These are phyloP conservation scores for Cassiopea andromeda DNA, from an alignment of 30 jellyfish, hydroid and myxozoan species.

Conservation along the genomic window DNA sequence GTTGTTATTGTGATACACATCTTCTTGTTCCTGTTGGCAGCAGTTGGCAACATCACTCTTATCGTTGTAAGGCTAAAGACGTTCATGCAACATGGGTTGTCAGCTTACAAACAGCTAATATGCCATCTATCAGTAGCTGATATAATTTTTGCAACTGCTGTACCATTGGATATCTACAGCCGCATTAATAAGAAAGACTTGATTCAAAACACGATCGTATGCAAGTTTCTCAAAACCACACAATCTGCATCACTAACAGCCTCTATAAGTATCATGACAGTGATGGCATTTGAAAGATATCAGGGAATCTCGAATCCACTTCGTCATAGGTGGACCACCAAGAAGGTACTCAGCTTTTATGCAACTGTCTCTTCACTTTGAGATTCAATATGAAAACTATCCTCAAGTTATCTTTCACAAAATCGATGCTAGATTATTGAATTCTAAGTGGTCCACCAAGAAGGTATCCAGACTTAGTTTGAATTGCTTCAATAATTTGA, in stretches of 20 bases:
- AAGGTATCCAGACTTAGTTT: too few relatives aligned
- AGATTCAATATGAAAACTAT: too few relatives aligned
- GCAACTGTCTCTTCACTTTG: too few relatives aligned
- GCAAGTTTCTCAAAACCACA: conserved; percentile 52
- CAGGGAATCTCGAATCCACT: conserved; percentile 69
- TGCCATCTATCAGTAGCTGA: conserved; percentile 80
- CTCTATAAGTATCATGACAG: conserved; percentile 71
- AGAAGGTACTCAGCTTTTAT: conserved; percentile 23
- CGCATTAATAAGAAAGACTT: conserved; percentile 33
- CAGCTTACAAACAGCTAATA: conserved; percentile 69
- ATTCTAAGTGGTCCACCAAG: too few relatives aligned
- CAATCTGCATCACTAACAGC: conserved; percentile 77
- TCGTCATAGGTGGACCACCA: conserved; percentile 70
- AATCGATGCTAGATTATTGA: too few relatives aligned
- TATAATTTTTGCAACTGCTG: conserved; percentile 55
- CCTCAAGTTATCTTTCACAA: too few relatives aligned
- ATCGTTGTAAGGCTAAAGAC: conserved; percentile 62
- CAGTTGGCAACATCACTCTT: conserved; percentile 64
- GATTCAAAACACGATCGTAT: conserved; percentile 21
- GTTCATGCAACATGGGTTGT: conserved; percentile 46
- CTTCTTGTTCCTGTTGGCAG: conserved; percentile 56
- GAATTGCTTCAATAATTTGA: too few relatives aligned
- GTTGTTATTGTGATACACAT: conserved; percentile 40
- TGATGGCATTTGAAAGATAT: conserved; percentile 78
- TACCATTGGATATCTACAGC: conserved; percentile 63